Evolutionary conservation across 2,113 vertebrate genomes (phyloP).

Genomic region (Corvus hawaiiensis): DNA sequence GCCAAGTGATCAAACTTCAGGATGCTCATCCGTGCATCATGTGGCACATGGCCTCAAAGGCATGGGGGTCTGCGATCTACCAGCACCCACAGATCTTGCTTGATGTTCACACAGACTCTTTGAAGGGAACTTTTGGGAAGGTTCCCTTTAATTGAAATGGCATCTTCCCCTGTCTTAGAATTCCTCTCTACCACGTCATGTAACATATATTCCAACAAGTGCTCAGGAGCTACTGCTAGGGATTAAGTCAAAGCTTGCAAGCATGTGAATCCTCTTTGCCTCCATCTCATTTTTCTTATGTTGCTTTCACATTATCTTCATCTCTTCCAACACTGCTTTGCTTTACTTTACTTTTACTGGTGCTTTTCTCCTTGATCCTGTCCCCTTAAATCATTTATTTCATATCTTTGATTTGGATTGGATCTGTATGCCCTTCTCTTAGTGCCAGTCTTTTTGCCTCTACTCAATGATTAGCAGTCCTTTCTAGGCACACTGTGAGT

Average conservation of each 20-base stretch:
- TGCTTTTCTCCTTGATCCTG: background rate
- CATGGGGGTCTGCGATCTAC: rapidly evolving
- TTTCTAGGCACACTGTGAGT: background rate
- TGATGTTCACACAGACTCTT: background rate
- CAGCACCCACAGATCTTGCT: background rate
- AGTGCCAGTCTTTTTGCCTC: background rate
- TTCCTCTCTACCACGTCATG: background rate
- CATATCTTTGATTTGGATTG: background rate
- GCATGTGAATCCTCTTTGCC: background rate
- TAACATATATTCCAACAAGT: background rate
- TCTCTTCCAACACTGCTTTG: background rate
- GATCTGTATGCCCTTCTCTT: background rate
- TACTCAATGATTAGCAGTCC: background rate
- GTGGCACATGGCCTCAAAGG: background rate
- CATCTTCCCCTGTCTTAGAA: background rate
- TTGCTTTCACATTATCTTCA: background rate
- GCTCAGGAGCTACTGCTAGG: background rate
- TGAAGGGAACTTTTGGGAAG: background rate
- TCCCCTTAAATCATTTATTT: background rate
- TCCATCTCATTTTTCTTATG: background rate
- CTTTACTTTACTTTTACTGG: background rate
- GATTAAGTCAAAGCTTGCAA: background rate
- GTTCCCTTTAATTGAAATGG: background rate
- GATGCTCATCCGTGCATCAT: background rate
- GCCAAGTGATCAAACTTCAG: background rate